Percentiles rank a stretch among this genome's conserved stretches.
phyloP scores from a whole-genome alignment of 2,888 invertebrate species.

The Operophtera brumata region DNA sequence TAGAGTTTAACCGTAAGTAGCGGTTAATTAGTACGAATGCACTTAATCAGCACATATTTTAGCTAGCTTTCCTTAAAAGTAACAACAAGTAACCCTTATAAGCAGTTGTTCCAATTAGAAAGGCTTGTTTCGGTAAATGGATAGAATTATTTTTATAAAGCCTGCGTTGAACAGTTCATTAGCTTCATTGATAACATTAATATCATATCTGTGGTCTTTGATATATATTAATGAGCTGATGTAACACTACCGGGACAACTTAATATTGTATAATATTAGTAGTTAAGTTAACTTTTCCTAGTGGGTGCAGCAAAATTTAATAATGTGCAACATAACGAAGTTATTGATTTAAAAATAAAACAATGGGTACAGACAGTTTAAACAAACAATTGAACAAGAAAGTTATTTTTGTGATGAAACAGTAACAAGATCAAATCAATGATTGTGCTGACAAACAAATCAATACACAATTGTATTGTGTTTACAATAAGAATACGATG shows the following conservation, averaged over 20 bases:
- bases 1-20: conserved; percentile 12
- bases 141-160: conserved; percentile 42
- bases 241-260: conserved; percentile 16
- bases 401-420: conserved; percentile 29
- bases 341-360: conserved; percentile 24
- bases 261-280: conserved; percentile 7
- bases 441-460: conserved; percentile 33
- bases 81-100: conserved; percentile 45
- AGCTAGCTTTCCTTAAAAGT: conserved; percentile 37
- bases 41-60: conserved; percentile 48
- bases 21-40: conserved; percentile 55
- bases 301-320: conserved; percentile 13
- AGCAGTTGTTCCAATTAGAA: conserved; percentile 55
- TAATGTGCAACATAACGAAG: conserved; percentile 1
- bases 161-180: conserved; percentile 36
- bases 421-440: conserved; percentile 33
- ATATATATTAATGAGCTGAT: conserved; percentile 23
- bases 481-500: conserved; percentile 19
- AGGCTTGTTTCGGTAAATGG: conserved; percentile 42
- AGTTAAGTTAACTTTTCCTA: not conserved
- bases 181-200: conserved; percentile 35
- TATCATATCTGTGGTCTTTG: conserved; percentile 20
- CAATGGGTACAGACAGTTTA: conserved; percentile 27
- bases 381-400: conserved; percentile 31
- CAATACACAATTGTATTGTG: conserved; percentile 26